Evolutionary conservation across 2,888 invertebrate genomes (phyloP).

Genomic region (Dryococelus australis): DNA sequence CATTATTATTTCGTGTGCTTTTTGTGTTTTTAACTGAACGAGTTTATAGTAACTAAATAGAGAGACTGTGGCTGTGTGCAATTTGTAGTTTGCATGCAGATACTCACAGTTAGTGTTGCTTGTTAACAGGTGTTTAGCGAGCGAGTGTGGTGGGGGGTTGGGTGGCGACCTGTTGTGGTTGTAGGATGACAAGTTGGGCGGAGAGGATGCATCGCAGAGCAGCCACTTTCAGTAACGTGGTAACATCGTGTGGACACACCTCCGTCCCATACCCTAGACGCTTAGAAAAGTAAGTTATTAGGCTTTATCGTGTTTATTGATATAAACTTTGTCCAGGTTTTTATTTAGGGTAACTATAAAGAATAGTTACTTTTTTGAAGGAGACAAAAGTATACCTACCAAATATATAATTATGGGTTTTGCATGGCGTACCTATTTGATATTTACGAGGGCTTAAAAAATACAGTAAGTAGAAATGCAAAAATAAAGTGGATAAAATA

Average conservation of each 20-base stretch:
- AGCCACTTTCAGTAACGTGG: conserved; percentile 88
- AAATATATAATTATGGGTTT: too few relatives aligned
- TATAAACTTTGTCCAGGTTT: too few relatives aligned
- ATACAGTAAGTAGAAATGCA: too few relatives aligned
- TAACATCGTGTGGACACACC: conserved; percentile 90
- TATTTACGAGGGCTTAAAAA: too few relatives aligned
- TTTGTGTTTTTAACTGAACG: conserved; percentile 28
- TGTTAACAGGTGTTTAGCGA: conserved; percentile 37
- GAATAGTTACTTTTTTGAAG: too few relatives aligned
- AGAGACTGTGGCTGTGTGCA: neutral
- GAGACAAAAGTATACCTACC: too few relatives aligned
- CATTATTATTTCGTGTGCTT: neutral
- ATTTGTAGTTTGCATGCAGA: conserved; percentile 20
- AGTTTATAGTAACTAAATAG: neutral
- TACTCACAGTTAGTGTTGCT: conserved; percentile 30
- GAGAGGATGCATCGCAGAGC: conserved; percentile 91
- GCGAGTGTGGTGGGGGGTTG: conserved; percentile 39
- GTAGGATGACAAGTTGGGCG: conserved; percentile 86
- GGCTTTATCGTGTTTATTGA: neutral
- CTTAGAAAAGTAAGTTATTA: conserved; percentile 71
- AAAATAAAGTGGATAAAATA: too few relatives aligned
- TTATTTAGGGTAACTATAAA: too few relatives aligned
- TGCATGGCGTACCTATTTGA: too few relatives aligned
- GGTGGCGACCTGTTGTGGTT: conserved; percentile 38
- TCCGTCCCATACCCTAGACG: conserved; percentile 81